Evolutionary conservation across 1,140 invertebrate genomes (phyloP).

Genomic region (Penaeus indicus): DNA sequence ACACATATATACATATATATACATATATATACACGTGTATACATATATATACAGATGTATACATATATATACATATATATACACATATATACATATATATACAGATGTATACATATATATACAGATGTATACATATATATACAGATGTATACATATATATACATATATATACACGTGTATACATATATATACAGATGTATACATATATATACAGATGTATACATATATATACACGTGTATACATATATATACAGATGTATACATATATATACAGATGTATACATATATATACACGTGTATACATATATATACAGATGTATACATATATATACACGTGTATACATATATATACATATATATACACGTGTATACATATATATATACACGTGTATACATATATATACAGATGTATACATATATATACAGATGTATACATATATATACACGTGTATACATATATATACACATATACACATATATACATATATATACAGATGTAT

Average conservation of each 20-base stretch:
- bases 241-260: neutral
- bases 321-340: neutral
- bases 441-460: too few relatives aligned
- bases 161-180: neutral
- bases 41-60: neutral
- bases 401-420: neutral
- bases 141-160: neutral
- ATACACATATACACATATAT: too few relatives aligned
- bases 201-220: neutral
- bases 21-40: neutral
- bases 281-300: neutral
- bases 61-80: neutral
- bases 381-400: too few relatives aligned
- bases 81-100: too few relatives aligned
- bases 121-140: too few relatives aligned
- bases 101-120: too few relatives aligned
- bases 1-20: neutral
- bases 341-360: too few relatives aligned
- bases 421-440: neutral
- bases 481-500: too few relatives aligned
- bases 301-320: too few relatives aligned
- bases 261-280: neutral
- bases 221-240: too few relatives aligned
- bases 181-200: neutral
- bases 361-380: too few relatives aligned